Base-by-base conservation (phyloP, 2,888 invertebrate species). In the Muschampia staudingeri region DNA sequence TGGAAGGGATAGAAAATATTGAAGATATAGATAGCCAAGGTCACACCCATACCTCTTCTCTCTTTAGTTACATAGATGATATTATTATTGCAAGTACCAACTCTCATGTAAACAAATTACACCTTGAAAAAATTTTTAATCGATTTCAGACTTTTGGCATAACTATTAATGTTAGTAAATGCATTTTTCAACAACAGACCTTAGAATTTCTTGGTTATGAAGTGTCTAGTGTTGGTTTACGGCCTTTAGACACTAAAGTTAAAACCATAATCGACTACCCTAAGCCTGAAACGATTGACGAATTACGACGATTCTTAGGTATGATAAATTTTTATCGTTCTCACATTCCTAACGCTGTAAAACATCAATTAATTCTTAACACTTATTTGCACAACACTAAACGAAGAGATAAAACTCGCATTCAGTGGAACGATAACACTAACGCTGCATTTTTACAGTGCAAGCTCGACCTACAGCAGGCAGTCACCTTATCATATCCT, bases 251-350 rank as follows among this genome's bases (percentile, higher is more conserved):
- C 11, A 76, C 77, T 44, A 78, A 80, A 40, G 80, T 81, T 16
- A 25, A 82, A 34, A 79, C 77, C 9, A 82, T 83, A n/a, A 19
- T 70, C 0, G 40, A 85, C 4, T 83, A 34, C 12, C 88, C 88
- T 1, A 86, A 78, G 12, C 88, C 85, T 0, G 83, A 65, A 25
- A 76, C 76, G 40, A 37, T 76, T 1, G 61, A 65, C 0, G n/a
- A 65, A 3, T 25, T 76, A 14, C 40, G 61, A 8, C 61, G 65
- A 19, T 76, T 76, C 25, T 25, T 76, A 7, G 76, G 76, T 2
- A 76, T 76, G 76, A 6, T 76, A 0, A 76, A 65, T 65, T 76
- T 65, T 25, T 76, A 76, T 25, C 19, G 76, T 2, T 25, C 40
- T n/a, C 19, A 65, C 11, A 40, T 76, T 9, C 76, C 76, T 12